Evolutionary conservation across 2,113 vertebrate species (phyloP), one percentile per base, ranked within the genome.

Genomic region (Cricetomys ansorgei): DNA sequence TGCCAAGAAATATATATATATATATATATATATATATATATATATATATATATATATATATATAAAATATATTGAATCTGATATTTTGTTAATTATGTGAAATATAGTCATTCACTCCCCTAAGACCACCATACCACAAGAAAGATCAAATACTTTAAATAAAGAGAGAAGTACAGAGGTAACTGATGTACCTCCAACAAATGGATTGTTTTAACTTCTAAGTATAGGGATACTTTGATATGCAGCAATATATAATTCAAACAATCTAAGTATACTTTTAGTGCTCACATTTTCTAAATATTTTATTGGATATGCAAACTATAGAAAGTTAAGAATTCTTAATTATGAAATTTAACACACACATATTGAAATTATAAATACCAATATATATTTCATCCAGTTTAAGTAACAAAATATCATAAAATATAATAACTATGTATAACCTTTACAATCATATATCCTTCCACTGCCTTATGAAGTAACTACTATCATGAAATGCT

Each of bases 351-450:
- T 62, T 84, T 64, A 4, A n/a, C 13, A 64, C 2, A n/a, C 11
- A 81, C 21, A 57, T 59, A 40, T 13, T 57, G 12, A 57, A 59
- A 53, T 17, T 90, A 37, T 70, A 31, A 50, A 88, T 11, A 88
- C 4, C 17, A 17, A 53, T 88, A 13, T 92, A 92, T 53, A 21
- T 17, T 92, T 94, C 59, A 84, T 6, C 6, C 25, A 59, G 4
- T 25, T 90, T 67, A 92, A 90, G 57, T 84, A 94, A 84, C 64
- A 70, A 93, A 88, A 77, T 55, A 37, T 88, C 59, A 92, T 1
- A 59, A 87, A 94, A 88, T 62, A 45, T 65, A 72, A 70, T 73
- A 88, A 67, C 62, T 80, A 48, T 86, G 23, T 50, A 17, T 57
- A 72, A 1, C 4, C 10, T 94, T 80, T 76, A 40, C 1, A 75